phyloP scores from a whole-genome alignment of 2,113 vertebrate species.

The Xenus cinereus region DNA sequence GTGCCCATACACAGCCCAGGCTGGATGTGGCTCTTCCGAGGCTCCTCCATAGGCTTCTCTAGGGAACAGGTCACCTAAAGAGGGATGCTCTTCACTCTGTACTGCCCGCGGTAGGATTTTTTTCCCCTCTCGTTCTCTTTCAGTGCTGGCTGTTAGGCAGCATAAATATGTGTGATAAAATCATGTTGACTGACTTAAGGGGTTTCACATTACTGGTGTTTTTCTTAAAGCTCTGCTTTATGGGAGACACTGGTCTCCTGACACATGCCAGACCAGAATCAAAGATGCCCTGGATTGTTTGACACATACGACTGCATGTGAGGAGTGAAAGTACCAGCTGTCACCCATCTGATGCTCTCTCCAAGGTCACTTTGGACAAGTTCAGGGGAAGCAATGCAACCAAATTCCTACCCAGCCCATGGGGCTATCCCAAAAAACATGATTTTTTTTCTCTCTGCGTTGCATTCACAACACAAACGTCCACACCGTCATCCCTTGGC shows the following conservation, averaged over 20 bases:
- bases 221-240: neutral
- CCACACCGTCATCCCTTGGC: rapidly evolving
- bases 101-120: neutral
- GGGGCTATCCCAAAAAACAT: neutral
- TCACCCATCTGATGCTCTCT: neutral
- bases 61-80: neutral
- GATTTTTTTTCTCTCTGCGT: neutral
- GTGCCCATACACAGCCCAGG: neutral
- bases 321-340: neutral
- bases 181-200: neutral
- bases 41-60: neutral
- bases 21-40: neutral
- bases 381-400: neutral
- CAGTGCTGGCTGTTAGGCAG: neutral
- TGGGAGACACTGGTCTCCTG: neutral
- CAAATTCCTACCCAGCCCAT: neutral
- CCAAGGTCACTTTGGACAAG: neutral
- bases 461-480: neutral
- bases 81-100: neutral
- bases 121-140: neutral
- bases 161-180: neutral
- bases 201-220: neutral
- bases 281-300: neutral
- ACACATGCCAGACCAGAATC: neutral
- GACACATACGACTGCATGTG: neutral